Conservation (phyloP, 2,797 vertebrate species). For the Ptychobarbus kaznakovi region DNA sequence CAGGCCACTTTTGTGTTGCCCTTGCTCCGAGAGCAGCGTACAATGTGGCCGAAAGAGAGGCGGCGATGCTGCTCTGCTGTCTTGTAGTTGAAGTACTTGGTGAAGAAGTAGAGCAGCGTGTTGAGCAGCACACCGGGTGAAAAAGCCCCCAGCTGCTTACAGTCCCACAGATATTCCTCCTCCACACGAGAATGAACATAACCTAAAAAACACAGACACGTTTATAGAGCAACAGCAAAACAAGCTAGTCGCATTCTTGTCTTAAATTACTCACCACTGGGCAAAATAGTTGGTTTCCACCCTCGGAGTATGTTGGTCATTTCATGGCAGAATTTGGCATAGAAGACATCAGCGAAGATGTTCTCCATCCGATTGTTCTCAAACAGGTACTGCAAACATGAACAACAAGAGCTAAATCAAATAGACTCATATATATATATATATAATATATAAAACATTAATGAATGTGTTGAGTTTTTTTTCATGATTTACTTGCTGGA, state of each 20-base stretch:
- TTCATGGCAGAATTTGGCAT: constrained; percentile 91
- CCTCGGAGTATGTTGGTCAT: constrained; percentile 89
- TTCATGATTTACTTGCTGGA: constrained; percentile 74
- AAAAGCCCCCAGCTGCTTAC: constrained; percentile 96
- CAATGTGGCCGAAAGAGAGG: constrained; percentile 94
- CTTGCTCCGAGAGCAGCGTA: constrained; percentile 90
- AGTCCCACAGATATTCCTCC: constrained; percentile 97
- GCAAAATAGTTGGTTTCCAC: constrained; percentile 89
- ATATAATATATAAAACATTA: too few species aligned
- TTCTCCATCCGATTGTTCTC: constrained; percentile 97
- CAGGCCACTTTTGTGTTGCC: constrained; percentile 90
- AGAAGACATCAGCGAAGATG: constrained; percentile 97
- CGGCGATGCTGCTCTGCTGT: constrained; percentile 91
- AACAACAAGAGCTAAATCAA: background rate
- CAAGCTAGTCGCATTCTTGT: background rate
- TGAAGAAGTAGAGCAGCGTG: constrained; percentile 97
- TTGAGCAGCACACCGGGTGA: constrained; percentile 97
- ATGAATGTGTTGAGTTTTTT: too few species aligned
- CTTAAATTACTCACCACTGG: constrained; percentile 84
- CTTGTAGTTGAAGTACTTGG: constrained; percentile 94
- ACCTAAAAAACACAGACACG: constrained; percentile 72
- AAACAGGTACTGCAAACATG: constrained; percentile 87
- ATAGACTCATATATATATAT: background rate
- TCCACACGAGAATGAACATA: constrained; percentile 94
- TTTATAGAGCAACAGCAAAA: background rate